Evolutionary conservation across 2,113 vertebrate species (phyloP).

Genomic region (Carettochelys insculpta): DNA sequence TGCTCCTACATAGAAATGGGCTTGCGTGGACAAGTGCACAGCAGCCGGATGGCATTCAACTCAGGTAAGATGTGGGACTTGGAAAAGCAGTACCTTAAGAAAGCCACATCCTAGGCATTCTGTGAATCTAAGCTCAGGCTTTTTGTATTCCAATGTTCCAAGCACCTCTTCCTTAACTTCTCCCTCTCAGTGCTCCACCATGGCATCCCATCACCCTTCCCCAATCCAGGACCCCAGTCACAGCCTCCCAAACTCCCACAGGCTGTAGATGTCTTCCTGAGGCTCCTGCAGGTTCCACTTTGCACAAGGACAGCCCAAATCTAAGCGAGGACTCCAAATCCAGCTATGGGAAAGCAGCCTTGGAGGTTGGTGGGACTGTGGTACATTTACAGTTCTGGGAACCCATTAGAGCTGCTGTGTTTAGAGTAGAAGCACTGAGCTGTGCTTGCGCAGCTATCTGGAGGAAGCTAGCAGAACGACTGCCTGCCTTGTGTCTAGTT

Average conservation of each 20-base stretch:
- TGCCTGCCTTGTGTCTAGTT: neutral
- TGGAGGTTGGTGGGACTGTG: neutral
- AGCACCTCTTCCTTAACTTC: neutral
- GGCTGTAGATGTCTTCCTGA: neutral
- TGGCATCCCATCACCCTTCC: neutral
- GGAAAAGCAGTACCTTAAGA: neutral
- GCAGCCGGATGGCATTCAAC: neutral
- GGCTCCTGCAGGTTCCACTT: neutral
- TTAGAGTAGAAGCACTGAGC: neutral
- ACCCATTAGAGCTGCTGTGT: neutral
- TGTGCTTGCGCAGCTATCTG: neutral
- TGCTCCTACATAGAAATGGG: neutral
- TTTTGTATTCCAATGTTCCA: neutral
- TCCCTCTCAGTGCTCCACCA: too few relatives aligned
- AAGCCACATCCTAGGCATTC: neutral
- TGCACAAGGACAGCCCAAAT: neutral
- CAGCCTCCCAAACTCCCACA: neutral
- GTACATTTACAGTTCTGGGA: neutral
- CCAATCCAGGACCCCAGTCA: neutral
- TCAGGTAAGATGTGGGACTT: neutral
- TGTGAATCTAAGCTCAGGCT: neutral
- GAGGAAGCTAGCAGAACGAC: neutral
- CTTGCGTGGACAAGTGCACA: neutral
- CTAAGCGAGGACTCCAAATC: neutral
- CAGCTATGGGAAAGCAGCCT: neutral